phyloP scores from a whole-genome alignment of 2,113 vertebrate genomes.

The Archocentrus centrarchus region DNA sequence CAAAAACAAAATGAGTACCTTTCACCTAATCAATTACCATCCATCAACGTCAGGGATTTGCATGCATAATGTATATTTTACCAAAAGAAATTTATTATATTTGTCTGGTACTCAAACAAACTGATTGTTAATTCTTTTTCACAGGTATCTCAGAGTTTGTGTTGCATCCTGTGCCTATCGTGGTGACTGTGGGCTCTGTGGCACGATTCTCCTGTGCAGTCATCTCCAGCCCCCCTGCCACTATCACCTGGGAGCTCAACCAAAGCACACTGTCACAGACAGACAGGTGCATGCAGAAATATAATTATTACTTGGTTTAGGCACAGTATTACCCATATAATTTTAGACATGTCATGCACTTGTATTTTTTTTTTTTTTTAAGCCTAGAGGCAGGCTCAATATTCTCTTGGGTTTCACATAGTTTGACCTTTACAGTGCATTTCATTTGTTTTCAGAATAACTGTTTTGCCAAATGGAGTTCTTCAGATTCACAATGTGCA shows the following conservation, averaged over 20 bases:
- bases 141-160: slow-evolving; percentile 90
- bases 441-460: slow-evolving; percentile 83
- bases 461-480: slow-evolving; percentile 89
- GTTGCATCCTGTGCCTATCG: slow-evolving; percentile 85
- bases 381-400: background rate
- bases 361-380: background rate
- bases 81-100: background rate
- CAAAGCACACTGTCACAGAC: slow-evolving; percentile 85
- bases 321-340: background rate
- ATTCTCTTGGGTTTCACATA: background rate
- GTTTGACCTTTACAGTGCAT: background rate
- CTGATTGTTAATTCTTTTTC: slow-evolving; percentile 8
- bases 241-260: slow-evolving; percentile 94
- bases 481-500: slow-evolving; percentile 92
- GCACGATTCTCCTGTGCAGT: slow-evolving; percentile 91
- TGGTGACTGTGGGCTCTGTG: slow-evolving; percentile 86
- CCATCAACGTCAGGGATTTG: slow-evolving; percentile 51
- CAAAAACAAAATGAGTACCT: slow-evolving; percentile 65
- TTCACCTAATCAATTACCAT: slow-evolving; percentile 56
- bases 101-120: background rate
- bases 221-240: slow-evolving; percentile 85
- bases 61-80: slow-evolving; percentile 40
- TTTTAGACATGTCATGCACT: background rate
- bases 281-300: slow-evolving; percentile 84
- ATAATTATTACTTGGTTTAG: background rate